These are phyloP conservation scores for Suncus etruscus DNA, from an alignment of 2,113 vertebrate species.

Conservation along the genomic window DNA sequence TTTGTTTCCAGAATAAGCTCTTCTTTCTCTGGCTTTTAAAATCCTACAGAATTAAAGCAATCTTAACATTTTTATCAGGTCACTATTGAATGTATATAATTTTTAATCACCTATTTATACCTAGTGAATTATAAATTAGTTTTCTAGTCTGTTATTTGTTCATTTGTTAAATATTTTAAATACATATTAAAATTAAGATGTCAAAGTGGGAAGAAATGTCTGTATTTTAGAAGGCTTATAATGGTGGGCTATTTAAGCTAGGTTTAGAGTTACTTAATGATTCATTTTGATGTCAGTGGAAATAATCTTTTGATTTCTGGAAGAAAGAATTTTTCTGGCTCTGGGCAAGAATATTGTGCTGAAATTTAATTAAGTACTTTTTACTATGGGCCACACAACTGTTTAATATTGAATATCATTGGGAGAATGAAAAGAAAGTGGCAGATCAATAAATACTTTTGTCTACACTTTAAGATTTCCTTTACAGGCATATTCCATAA, in stretches of 20 bases:
- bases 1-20: constrained; percentile 60
- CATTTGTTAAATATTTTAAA: constrained; percentile 64
- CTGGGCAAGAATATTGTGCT: constrained; percentile 61
- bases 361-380: constrained; percentile 75
- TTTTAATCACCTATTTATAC: constrained; percentile 43
- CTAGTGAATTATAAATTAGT: constrained; percentile 47
- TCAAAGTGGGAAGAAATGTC: background rate
- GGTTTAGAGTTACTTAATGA: constrained; percentile 70
- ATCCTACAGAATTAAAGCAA: constrained; percentile 44
- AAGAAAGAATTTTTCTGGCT: constrained; percentile 72
- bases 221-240: constrained; percentile 61
- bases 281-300: constrained; percentile 73
- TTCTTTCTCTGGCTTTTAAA: constrained; percentile 61
- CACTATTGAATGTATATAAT: background rate
- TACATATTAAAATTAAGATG: constrained; percentile 45
- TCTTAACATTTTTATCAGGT: constrained; percentile 40
- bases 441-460: constrained; percentile 69
- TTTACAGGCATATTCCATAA: constrained; percentile 32
- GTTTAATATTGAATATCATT: constrained; percentile 78
- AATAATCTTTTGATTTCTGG: constrained; percentile 74
- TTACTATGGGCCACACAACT: constrained; percentile 61
- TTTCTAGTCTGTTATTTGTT: constrained; percentile 28
- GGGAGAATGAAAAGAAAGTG: constrained; percentile 68
- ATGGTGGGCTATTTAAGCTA: constrained; percentile 60
- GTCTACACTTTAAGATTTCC: constrained; percentile 60